Evolutionary conservation across 1,140 invertebrate species (phyloP), one percentile per base, ranked within the genome.

Genomic region (Rhyzopertha dominica): DNA sequence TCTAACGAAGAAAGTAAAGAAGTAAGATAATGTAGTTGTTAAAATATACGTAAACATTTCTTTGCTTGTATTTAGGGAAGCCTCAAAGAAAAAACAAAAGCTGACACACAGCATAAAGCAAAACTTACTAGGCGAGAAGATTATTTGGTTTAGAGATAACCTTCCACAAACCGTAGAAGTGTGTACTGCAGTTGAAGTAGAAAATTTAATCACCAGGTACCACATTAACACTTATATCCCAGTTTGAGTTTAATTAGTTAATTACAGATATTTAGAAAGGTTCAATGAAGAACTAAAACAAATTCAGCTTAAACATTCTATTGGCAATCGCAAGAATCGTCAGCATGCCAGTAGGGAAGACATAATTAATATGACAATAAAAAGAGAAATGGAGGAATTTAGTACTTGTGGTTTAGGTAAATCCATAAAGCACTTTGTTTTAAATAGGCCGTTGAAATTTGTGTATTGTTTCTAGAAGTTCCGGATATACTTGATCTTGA

Each of bases 211-310:
- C 10, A 32, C 20, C 17, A 49, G n/a, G 31, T 35, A 43, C 12
- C 10, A 63, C 64, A 47, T 54, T 35, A 10, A 19, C 1, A 22
- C 10, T 45, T 46, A 49, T 39, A 18, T 28, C n/a, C n/a, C n/a
- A n/a, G n/a, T n/a, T n/a, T n/a, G n/a, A n/a, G n/a, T n/a, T 51
- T 31, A 47, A 30, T 38, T 47, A 45, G 43, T 46, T 54, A 36
- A 29, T 56, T 53, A 20, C 53, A 76, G 73, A 37, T 78, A 77
- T 51, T 65, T 82, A 35, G 53, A 63, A 2, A 69, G 85, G 34
- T 84, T 88, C 67, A 77, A 87, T 56, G 82, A 85, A 47, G 85
- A 90, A 71, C 62, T 87, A 20, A 76, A 81, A 52, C 82, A 86
- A 65, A 88, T 90, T 55, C 59, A 67, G 14, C 66, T 87, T 3